phyloP scores from a whole-genome alignment of 64 coral and sea anemone genomes.

The Stichodactyla mertensii region DNA sequence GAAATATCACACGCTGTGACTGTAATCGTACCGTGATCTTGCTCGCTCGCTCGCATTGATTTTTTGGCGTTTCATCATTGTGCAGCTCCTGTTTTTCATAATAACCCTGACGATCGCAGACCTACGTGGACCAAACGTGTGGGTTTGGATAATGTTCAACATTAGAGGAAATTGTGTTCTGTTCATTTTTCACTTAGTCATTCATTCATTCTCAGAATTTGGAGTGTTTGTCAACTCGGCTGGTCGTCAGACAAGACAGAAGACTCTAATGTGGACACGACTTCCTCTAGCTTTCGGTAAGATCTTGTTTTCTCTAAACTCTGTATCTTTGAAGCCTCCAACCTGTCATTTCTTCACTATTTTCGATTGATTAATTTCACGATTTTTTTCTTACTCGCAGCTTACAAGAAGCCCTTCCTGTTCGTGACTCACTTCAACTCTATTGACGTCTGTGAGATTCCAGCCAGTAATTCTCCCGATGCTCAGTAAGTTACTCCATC shows the following conservation, averaged over 20 bases:
- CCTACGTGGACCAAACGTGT: too few species aligned
- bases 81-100: too few species aligned
- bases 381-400: slow-evolving; percentile 35
- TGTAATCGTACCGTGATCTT: too few species aligned
- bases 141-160: too few species aligned
- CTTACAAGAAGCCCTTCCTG: slow-evolving; percentile 86
- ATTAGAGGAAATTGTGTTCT: too few species aligned
- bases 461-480: slow-evolving; percentile 29
- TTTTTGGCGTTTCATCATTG: too few species aligned
- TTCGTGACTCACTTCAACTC: slow-evolving; percentile 98
- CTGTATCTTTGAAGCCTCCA: background rate
- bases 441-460: slow-evolving; percentile 94
- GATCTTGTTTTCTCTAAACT: background rate
- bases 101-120: too few species aligned
- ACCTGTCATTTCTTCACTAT: background rate
- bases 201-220: slow-evolving; percentile 56
- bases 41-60: too few species aligned
- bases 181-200: background rate
- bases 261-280: slow-evolving; percentile 93
- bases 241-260: slow-evolving; percentile 77
- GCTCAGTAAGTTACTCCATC: slow-evolving; percentile 18
- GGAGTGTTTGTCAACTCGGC: slow-evolving; percentile 81
- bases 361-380: background rate
- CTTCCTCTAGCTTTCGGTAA: slow-evolving; percentile 93
- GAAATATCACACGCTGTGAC: too few species aligned